Evolutionary conservation across 2,888 invertebrate species (phyloP), one percentile per base, ranked within the genome.

Genomic region (Eurytoma californica): DNA sequence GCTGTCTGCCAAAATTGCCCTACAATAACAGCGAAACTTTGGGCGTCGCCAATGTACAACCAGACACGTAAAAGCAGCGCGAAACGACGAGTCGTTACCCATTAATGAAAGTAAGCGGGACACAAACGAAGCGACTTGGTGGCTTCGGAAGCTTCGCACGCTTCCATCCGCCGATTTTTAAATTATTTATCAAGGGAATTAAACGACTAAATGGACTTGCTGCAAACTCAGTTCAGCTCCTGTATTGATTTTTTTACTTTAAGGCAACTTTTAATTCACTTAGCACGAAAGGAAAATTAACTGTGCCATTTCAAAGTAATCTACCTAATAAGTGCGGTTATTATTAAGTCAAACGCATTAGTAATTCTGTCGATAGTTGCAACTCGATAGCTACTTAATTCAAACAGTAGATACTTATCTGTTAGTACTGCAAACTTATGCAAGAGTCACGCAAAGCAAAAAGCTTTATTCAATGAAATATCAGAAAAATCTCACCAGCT

Each of bases 181-280:
- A 63, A 73, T 73, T 65, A 57, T 73, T 73, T 73, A 65, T 73
- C 47, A 30, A 39, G n/a, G 13, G 20, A 72, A 53, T 72, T 72
- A 24, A 63, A 72, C 39, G 4, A 24, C 20, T 53, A 55, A 53
- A 7, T 24, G 24, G 7, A 20, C 2, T 51, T 24, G 5, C 51
- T 51, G 51, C 7, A 3, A 39, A 39, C 18, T 51, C 39, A 30
- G 12, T 30, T 16, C 14, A 39, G 9, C 24, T 2, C 28, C 3
- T n/a, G n/a, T 13, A 63, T 39, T 39, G 2, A 16, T 16, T 12
- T 63, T 63, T 63, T 3, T 18, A 24, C 14, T 39, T 9, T 7
- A 28, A 3, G 7, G 39, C 5, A 39, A 39, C 39, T 39, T 39
- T 39, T 39, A 39, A 39, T 39, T 39, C 3, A 3, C 39, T 39